Conservation (phyloP, 2,888 invertebrate genomes). For the Stratiomys singularior region DNA sequence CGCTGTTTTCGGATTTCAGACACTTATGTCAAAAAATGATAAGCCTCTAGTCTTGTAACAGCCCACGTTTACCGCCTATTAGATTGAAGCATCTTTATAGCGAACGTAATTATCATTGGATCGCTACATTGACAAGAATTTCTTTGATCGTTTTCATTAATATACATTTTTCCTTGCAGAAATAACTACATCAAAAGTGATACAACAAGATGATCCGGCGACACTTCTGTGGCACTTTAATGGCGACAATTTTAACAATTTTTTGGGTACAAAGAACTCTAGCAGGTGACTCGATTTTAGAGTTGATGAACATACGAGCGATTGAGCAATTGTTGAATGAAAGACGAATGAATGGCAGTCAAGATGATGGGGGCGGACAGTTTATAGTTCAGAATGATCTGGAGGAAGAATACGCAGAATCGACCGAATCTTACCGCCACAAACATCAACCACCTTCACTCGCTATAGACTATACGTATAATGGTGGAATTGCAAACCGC, state of each 20-base stretch:
- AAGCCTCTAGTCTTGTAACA: background rate
- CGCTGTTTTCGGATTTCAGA: background rate
- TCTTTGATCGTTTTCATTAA: constrained; percentile 13
- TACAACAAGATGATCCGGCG: constrained; percentile 41
- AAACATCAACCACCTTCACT: constrained; percentile 60
- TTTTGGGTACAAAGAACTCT: constrained; percentile 49
- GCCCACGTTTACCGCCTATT: constrained; percentile 3
- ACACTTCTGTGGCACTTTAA: constrained; percentile 34
- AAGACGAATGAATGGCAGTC: constrained; percentile 61
- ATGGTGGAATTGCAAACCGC: constrained; percentile 56
- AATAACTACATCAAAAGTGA: background rate
- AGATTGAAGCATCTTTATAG: background rate
- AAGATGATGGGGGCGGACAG: constrained; percentile 62
- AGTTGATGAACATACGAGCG: constrained; percentile 72
- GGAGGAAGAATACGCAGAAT: constrained; percentile 67
- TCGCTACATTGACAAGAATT: constrained; percentile 20
- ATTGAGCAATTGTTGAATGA: constrained; percentile 70
- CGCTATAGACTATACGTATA: constrained; percentile 59
- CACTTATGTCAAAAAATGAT: constrained; percentile 9
- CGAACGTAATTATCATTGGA: constrained; percentile 22
- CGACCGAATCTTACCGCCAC: constrained; percentile 67
- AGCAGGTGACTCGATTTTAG: constrained; percentile 68
- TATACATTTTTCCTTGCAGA: background rate
- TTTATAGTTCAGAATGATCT: constrained; percentile 70
- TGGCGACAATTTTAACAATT: constrained; percentile 48